Percentiles rank a stretch among this genome's conserved stretches.
Evolutionary conservation across 2,113 vertebrate species (phyloP).

Genomic region (Morone saxatilis): DNA sequence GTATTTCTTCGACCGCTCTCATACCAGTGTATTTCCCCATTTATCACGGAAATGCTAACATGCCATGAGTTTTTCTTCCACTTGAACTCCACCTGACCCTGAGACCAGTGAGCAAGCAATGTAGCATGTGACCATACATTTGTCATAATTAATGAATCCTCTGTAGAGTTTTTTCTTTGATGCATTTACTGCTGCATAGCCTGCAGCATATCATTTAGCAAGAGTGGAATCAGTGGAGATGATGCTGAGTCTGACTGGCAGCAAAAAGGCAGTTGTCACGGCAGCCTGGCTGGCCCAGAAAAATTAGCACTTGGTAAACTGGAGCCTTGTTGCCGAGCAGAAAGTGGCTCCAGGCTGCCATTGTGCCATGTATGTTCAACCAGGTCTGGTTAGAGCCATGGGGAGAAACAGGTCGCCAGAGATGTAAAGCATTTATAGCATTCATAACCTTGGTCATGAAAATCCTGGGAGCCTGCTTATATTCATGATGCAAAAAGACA

Average conservation of each 20-base stretch:
- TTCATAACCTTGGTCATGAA: constrained; percentile 24
- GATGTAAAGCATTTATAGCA: constrained; percentile 44
- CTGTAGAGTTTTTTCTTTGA: constrained; percentile 39
- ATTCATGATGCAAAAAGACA: constrained; percentile 22
- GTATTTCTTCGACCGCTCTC: constrained; percentile 28
- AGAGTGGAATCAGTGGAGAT: constrained; percentile 44
- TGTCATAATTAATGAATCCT: constrained; percentile 68
- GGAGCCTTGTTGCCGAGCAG: constrained; percentile 64
- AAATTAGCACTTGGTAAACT: constrained; percentile 44
- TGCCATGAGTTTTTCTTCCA: constrained; percentile 34
- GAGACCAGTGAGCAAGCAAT: constrained; percentile 25
- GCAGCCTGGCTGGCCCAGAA: constrained; percentile 58
- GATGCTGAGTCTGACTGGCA: constrained; percentile 70
- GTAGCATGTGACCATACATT: constrained; percentile 63
- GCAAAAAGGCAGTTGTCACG: constrained; percentile 67
- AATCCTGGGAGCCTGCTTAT: constrained; percentile 37
- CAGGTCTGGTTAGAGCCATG: constrained; percentile 48
- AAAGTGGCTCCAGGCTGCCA: constrained; percentile 60
- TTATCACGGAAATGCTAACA: constrained; percentile 49
- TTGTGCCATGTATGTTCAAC: constrained; percentile 63
- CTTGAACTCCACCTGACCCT: constrained; percentile 66
- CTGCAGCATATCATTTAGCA: constrained; percentile 54
- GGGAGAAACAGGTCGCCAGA: constrained; percentile 25
- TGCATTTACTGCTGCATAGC: constrained; percentile 43
- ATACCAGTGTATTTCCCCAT: constrained; percentile 55